phyloP scores from a whole-genome alignment of 1,140 invertebrate genomes.

The Leptinotarsa undecemlineata region DNA sequence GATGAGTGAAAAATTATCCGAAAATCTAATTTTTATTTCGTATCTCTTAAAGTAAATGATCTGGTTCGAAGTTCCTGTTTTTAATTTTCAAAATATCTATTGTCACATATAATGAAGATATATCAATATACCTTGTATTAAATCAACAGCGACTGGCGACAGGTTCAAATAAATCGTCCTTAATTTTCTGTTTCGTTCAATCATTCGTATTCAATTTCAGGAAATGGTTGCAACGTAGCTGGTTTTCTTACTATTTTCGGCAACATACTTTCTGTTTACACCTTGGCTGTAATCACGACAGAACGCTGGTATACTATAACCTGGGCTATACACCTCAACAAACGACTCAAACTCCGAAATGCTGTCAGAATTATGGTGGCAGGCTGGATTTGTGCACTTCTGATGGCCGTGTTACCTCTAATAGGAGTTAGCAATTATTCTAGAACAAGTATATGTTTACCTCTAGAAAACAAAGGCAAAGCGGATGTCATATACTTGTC shows the following conservation, averaged over 20 bases:
- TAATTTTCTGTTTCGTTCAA: no score
- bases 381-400: constrained; percentile 75
- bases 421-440: constrained; percentile 82
- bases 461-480: constrained; percentile 67
- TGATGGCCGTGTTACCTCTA: constrained; percentile 76
- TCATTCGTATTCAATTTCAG: constrained; percentile 45
- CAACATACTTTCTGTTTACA: constrained; percentile 83
- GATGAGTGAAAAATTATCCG: no score
- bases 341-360: constrained; percentile 67
- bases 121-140: no score
- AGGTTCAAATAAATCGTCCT: no score
- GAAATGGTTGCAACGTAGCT: constrained; percentile 77
- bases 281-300: constrained; percentile 82
- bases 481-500: constrained; percentile 72
- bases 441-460: constrained; percentile 69
- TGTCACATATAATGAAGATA: no score
- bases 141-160: no score
- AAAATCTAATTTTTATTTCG: no score
- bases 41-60: no score
- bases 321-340: constrained; percentile 79
- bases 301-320: constrained; percentile 89
- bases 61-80: no score
- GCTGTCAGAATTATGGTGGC: constrained; percentile 73
- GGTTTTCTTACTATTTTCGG: constrained; percentile 88
- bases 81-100: no score